Conservation (phyloP, 2,888 invertebrate genomes). For the Drosophila mayaguana region DNA sequence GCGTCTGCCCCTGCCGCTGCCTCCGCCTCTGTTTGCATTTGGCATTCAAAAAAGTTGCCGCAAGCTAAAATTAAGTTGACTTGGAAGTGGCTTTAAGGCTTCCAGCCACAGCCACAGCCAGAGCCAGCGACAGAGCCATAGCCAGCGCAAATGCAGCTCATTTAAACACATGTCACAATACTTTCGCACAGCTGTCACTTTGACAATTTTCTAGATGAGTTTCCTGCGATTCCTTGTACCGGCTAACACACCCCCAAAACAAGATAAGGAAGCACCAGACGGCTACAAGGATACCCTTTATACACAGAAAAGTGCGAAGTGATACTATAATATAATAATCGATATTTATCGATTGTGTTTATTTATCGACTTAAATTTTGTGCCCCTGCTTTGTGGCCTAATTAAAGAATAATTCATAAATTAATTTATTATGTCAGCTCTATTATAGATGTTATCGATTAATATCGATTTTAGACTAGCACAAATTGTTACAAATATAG, state of each 20-base stretch:
- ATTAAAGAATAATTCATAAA: too few species aligned
- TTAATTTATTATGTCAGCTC: too few species aligned
- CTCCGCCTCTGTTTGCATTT: slow-evolving; percentile 54
- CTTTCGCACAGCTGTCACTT: slow-evolving; percentile 81
- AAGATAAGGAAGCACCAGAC: not conserved
- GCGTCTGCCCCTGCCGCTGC: too few species aligned
- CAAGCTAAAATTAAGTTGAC: slow-evolving; percentile 65
- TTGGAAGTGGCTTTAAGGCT: slow-evolving; percentile 64
- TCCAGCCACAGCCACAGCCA: not conserved
- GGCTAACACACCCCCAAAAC: slow-evolving; percentile 18
- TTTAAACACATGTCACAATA: slow-evolving; percentile 82
- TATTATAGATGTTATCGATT: not conserved
- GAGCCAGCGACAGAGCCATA: not conserved
- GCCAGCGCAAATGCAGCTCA: slow-evolving; percentile 72
- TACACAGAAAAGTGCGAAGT: fast-evolving
- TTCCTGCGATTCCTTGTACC: slow-evolving; percentile 62
- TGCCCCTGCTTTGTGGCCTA: too few species aligned
- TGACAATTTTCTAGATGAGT: slow-evolving; percentile 82
- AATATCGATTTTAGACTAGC: not conserved
- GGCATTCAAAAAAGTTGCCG: slow-evolving; percentile 67
- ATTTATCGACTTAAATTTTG: not conserved
- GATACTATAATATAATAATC: not conserved
- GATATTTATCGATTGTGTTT: not conserved
- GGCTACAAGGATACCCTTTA: not conserved
- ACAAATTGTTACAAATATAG: not conserved